These are phyloP conservation scores for Dolichotis patagonum DNA, from an alignment of 2,113 vertebrate genomes.

Conservation along the genomic window DNA sequence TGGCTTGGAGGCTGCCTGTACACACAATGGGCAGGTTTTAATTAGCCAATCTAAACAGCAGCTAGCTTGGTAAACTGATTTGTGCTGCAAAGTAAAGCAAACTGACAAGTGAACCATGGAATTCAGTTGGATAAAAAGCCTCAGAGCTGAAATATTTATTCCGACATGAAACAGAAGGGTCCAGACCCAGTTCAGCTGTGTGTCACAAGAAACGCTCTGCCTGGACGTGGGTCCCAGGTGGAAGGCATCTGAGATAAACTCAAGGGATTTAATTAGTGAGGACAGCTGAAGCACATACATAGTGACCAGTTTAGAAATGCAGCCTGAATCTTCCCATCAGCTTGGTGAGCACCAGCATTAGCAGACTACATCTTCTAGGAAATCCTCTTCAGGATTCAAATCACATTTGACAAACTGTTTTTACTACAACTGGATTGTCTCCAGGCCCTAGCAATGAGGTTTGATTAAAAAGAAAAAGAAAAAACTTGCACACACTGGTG, in stretches of 20 bases:
- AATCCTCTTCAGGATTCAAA: constrained; percentile 51
- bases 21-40: constrained; percentile 21
- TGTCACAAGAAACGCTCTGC: constrained; percentile 56
- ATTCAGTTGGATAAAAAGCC: constrained; percentile 31
- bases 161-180: constrained; percentile 34
- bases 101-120: not conserved
- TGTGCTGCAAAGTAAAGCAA: constrained; percentile 46
- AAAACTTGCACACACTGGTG: not conserved
- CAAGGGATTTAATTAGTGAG: constrained; percentile 71
- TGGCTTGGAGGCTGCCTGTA: not conserved
- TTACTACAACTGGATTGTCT: constrained; percentile 27
- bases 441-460: not conserved
- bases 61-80: constrained; percentile 22
- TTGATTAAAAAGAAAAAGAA: constrained; percentile 28
- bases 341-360: constrained; percentile 51
- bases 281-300: constrained; percentile 52
- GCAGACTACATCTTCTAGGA: constrained; percentile 64
- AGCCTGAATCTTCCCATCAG: not conserved
- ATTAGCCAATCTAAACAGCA: constrained; percentile 17
- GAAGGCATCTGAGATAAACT: constrained; percentile 33
- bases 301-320: constrained; percentile 41
- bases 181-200: not conserved
- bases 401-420: constrained; percentile 55
- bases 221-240: constrained; percentile 68
- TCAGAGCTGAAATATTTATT: constrained; percentile 63